A percentile compares a stretch with the other conserved stretches of the same genome.
These are phyloP conservation scores for Scatophagus argus DNA, from an alignment of 2,113 vertebrate genomes.

Conservation along the genomic window DNA sequence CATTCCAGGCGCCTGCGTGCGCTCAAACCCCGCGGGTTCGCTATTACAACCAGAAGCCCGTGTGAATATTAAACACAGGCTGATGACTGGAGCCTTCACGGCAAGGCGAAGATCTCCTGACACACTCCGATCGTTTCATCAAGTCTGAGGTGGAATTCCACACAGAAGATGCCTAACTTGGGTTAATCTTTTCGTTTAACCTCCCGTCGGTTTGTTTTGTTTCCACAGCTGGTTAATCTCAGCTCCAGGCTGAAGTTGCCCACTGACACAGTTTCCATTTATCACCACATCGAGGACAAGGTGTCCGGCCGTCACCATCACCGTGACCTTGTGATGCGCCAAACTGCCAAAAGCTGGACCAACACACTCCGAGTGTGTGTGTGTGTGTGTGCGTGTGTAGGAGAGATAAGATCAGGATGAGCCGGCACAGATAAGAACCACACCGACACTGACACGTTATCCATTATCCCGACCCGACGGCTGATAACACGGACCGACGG, in stretches of 20 bases:
- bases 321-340: constrained; percentile 71
- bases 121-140: background rate
- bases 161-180: background rate
- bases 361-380: background rate
- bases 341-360: constrained; percentile 34
- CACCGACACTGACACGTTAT: constrained; percentile 38
- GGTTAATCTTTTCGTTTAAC: background rate
- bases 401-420: constrained; percentile 40
- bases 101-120: background rate
- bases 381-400: background rate
- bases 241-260: constrained; percentile 21
- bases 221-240: constrained; percentile 4
- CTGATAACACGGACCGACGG: too few species aligned
- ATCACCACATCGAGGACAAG: constrained; percentile 2
- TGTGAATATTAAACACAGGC: background rate
- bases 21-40: background rate
- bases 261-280: constrained; percentile 47
- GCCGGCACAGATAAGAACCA: constrained; percentile 29
- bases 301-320: constrained; percentile 9
- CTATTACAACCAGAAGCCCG: background rate
- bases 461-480: constrained; percentile 22
- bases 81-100: background rate
- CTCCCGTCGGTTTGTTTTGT: background rate
- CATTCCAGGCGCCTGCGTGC: background rate
- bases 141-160: background rate